Evolutionary conservation across 2,888 invertebrate species (phyloP).

Genomic region (Boloria selene): DNA sequence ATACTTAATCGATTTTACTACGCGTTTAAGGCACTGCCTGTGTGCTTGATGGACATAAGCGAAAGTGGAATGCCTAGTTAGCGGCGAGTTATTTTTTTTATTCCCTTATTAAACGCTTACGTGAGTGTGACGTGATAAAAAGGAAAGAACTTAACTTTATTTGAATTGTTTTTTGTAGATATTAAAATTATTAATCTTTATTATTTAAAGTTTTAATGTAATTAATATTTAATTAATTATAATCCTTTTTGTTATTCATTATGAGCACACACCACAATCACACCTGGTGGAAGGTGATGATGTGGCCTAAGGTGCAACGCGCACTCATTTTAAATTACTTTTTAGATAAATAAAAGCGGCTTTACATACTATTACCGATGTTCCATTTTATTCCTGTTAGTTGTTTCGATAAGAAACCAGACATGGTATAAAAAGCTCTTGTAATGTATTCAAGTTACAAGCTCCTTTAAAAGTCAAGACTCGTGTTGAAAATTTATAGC

Average conservation of each 20-base stretch:
- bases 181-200: neutral
- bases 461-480: conserved; percentile 26
- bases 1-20: conserved; percentile 7
- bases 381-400: conserved; percentile 18
- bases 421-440: conserved; percentile 16
- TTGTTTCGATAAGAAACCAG: conserved; percentile 13
- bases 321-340: no score
- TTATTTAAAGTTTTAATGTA: no score
- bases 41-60: conserved; percentile 52
- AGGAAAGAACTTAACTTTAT: neutral
- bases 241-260: no score
- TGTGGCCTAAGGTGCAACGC: no score
- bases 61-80: conserved; percentile 58
- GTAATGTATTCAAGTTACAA: conserved; percentile 15
- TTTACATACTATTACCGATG: neutral
- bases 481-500: conserved; percentile 30
- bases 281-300: no score
- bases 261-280: no score
- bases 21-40: conserved; percentile 6
- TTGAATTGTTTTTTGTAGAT: neutral
- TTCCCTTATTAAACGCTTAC: conserved; percentile 21
- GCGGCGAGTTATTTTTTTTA: conserved; percentile 43
- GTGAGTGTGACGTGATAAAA: conserved; percentile 17
- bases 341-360: neutral
- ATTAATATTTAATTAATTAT: no score